Percentiles rank a stretch among this genome's conserved stretches.
Evolutionary conservation across 2,113 vertebrate genomes (phyloP).

Genomic region (Megaptera novaeangliae): DNA sequence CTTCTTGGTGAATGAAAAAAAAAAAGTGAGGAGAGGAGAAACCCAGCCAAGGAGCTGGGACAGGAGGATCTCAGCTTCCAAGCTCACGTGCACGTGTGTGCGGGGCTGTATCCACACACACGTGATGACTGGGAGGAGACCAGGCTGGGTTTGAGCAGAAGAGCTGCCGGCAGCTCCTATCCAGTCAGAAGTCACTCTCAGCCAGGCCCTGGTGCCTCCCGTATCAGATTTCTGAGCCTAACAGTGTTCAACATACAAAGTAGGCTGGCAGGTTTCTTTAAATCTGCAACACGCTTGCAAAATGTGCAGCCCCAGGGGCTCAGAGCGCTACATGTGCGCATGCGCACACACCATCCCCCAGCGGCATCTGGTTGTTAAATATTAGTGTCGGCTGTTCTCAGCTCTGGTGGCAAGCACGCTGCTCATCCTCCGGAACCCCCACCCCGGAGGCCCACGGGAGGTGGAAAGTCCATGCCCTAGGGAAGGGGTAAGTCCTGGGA

Average conservation of each 20-base stretch:
- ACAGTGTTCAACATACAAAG: fast-evolving
- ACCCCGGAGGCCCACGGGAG: fast-evolving
- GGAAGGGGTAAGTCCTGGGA: fast-evolving
- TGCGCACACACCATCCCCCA: fast-evolving
- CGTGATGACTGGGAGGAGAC: fast-evolving
- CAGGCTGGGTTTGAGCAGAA: not conserved
- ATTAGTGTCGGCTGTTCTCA: fast-evolving
- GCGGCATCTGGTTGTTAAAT: fast-evolving
- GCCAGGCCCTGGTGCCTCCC: fast-evolving
- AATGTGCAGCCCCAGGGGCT: fast-evolving
- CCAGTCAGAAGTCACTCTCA: fast-evolving
- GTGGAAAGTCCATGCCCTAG: fast-evolving
- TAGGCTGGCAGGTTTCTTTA: fast-evolving
- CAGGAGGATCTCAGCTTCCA: not conserved
- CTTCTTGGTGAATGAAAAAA: too few relatives aligned
- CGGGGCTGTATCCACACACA: fast-evolving
- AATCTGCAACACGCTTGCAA: fast-evolving
- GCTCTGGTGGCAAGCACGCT: fast-evolving
- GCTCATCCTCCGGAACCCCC: fast-evolving
- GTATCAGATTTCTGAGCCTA: fast-evolving
- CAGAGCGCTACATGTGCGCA: fast-evolving
- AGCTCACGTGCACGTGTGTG: fast-evolving
- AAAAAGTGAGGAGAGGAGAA: not conserved
- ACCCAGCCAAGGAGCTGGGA: not conserved
- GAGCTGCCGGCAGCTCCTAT: not conserved